Conservation (phyloP, 37 sponge, comb jelly and placozoan species). For the Hormiphora californensis region DNA sequence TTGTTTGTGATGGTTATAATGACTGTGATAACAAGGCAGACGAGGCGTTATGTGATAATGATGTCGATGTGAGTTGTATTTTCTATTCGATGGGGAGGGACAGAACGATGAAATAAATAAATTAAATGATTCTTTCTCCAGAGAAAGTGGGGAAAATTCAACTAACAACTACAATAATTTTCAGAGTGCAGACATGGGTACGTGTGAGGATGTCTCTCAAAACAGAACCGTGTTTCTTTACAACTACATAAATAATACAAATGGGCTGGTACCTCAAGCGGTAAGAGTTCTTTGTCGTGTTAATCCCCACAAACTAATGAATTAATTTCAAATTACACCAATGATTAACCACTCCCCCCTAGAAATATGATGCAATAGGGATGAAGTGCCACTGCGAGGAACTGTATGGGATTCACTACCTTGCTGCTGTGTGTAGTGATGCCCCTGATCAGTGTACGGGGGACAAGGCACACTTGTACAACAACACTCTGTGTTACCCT, state of each 20-base stretch:
- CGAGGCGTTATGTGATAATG: not conserved
- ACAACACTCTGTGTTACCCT: slow-evolving; percentile 16
- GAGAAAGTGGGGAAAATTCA: too few species aligned
- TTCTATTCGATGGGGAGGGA: not conserved
- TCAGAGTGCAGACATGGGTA: not conserved
- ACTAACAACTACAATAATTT: not conserved
- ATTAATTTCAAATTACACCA: not conserved
- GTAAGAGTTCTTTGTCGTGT: too few species aligned
- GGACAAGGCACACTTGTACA: not conserved
- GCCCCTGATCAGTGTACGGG: not conserved
- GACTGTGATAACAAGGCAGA: not conserved
- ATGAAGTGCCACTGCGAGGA: not conserved
- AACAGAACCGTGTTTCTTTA: too few species aligned
- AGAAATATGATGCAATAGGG: not conserved
- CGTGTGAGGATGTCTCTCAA: too few species aligned
- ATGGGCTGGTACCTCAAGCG: too few species aligned
- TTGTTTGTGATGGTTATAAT: not conserved
- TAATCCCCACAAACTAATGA: not conserved
- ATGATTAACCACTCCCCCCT: not conserved
- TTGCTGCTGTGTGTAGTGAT: slow-evolving; percentile 19
- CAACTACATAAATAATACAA: too few species aligned
- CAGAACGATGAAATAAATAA: too few species aligned
- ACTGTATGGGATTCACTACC: not conserved
- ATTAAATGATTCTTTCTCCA: too few species aligned
- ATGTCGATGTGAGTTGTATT: too few species aligned